Conservation (phyloP, 2,797 vertebrate species). For the Rhinatrema bivittatum region DNA sequence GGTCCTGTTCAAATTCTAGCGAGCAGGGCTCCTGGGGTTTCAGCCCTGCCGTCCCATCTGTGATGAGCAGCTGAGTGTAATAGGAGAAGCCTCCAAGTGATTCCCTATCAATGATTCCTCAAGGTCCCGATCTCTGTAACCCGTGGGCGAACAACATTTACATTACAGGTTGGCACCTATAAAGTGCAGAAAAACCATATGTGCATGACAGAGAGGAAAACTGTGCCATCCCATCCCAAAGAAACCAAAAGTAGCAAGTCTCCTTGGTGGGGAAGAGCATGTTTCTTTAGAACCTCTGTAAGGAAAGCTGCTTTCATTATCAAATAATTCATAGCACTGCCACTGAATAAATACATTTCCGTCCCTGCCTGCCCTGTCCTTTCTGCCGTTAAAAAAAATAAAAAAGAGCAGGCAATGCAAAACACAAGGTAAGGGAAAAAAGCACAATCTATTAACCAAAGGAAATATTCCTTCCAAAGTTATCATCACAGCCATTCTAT, state of each 20-base stretch:
- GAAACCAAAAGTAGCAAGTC: background rate
- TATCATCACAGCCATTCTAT: too few species aligned
- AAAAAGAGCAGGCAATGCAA: too few species aligned
- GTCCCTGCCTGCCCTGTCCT: too few species aligned
- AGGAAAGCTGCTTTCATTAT: background rate
- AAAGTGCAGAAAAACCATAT: background rate
- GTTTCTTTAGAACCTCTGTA: too few species aligned
- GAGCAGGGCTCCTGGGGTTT: conserved; percentile 4
- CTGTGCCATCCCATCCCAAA: background rate
- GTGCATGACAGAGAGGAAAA: background rate
- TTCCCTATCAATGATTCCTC: background rate
- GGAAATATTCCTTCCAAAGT: too few species aligned
- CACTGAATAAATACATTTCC: too few species aligned
- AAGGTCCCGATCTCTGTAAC: conserved; percentile 1
- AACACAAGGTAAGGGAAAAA: too few species aligned
- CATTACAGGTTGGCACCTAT: background rate
- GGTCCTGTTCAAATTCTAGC: too few species aligned
- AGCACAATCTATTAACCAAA: too few species aligned
- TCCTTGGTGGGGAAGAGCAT: background rate
- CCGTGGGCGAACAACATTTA: background rate
- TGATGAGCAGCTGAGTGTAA: background rate
- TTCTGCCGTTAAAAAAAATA: too few species aligned
- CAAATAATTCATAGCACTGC: too few species aligned
- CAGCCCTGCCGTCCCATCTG: background rate
- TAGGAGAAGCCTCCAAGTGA: background rate